These are phyloP conservation scores for Pogonocichla stellata DNA, from an alignment of 2,113 vertebrate genomes.

Conservation along the genomic window DNA sequence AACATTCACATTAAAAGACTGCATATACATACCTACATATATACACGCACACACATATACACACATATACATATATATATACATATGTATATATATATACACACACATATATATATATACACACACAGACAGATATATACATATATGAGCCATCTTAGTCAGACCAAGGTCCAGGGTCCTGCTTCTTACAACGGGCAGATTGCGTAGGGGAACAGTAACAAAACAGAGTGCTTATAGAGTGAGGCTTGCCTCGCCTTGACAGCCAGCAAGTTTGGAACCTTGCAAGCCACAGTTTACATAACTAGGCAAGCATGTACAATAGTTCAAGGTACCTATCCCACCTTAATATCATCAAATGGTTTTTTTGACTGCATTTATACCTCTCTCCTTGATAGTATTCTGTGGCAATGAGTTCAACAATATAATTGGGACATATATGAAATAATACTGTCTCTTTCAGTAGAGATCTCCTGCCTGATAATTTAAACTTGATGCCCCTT, in stretches of 20 bases:
- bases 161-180: neutral
- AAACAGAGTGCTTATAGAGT: neutral
- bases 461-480: constrained; percentile 31
- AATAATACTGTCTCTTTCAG: neutral
- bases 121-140: no score
- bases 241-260: neutral
- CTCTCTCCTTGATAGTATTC: neutral
- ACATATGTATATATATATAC: no score
- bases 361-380: neutral
- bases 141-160: no score
- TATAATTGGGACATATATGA: constrained; percentile 5
- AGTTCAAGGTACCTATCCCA: neutral
- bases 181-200: neutral
- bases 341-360: neutral
- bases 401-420: neutral
- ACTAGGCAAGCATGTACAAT: neutral
- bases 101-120: rapidly evolving
- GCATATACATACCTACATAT: no score
- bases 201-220: neutral
- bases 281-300: neutral
- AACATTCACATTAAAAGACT: neutral
- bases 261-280: neutral
- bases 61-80: no score
- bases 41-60: rapidly evolving
- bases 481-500: constrained; percentile 47